These are phyloP conservation scores for Orthonychiurus folsomi DNA, from an alignment of 2,888 invertebrate genomes.

Conservation along the genomic window DNA sequence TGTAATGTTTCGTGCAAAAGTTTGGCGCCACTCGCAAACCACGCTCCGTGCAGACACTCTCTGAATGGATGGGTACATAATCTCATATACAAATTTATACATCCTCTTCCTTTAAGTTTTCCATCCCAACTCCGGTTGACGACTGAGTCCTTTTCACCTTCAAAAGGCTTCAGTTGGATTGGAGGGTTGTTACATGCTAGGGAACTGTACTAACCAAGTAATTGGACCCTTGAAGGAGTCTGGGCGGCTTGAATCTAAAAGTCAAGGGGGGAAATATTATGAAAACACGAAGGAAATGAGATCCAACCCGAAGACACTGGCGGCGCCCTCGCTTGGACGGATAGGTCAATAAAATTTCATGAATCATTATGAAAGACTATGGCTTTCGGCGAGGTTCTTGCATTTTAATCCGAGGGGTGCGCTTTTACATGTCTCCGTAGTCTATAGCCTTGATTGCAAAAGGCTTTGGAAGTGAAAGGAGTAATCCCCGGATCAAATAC, in stretches of 20 bases:
- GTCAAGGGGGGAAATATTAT: background rate
- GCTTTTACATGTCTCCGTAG: too few species aligned
- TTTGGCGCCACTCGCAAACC: background rate
- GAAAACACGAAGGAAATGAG: too few species aligned
- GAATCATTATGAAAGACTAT: background rate
- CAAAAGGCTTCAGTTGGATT: too few species aligned
- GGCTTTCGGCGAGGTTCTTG: background rate
- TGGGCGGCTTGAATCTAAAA: background rate
- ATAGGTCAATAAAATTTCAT: background rate
- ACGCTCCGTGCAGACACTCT: background rate
- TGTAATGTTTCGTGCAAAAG: background rate
- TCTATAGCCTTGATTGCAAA: too few species aligned
- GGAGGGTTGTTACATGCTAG: too few species aligned
- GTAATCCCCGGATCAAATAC: background rate
- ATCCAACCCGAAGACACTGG: background rate
- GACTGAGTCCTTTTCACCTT: constrained; percentile 1
- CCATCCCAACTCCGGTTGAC: background rate
- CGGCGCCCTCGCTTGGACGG: background rate
- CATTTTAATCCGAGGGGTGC: background rate
- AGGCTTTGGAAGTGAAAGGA: too few species aligned
- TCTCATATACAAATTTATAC: background rate
- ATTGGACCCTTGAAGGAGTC: background rate
- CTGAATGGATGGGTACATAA: background rate
- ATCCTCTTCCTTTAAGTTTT: background rate
- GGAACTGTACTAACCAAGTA: background rate